Evolutionary conservation across 2,113 vertebrate species (phyloP), one percentile per base, ranked within the genome.

Genomic region (Hemibates koningsi): DNA sequence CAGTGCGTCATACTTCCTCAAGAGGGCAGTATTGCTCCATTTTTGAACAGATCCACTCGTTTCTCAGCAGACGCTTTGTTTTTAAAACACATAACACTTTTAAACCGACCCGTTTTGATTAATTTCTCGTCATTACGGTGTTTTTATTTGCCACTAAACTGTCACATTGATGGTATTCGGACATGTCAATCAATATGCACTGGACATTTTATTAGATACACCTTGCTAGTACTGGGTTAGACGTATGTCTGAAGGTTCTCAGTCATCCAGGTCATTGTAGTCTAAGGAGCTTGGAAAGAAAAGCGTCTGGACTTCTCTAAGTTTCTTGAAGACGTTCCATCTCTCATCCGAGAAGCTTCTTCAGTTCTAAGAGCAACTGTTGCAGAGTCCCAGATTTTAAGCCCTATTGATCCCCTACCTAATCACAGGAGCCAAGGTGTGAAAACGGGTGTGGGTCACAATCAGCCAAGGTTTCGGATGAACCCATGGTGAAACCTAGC

Each of bases 21-120:
- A 91, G 90, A 86, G 78, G 87, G 87, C 90, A 79, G 83, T 50
- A 82, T 86, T 78, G 24, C 53, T 83, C 45, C 7, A 7, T 48
- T 76, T 79, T 2, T 85, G 32, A 84, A 63, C 13, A 36, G 9
- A 43, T 19, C 36, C 17, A 29, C 34, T 16, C 0, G 36, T 36
- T 38, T 66, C 6, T 36, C 61, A 68, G n/a, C 6, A 14, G 34
- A 68, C 2, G 29, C 59, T 1, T 1, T 29, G 27, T 41, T 68
- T 14, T 38, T 41, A 68, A 68, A 14, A 41, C 63, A 21, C 19
- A 68, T 38, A 7, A 38, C 17, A 38, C 61, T 66, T 66, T 66
- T 66, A 66, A 38, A 66, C 3, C 2, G 34, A 36, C 34, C 61
- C 1, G 11, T 6, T 21, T 68, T 7, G 38, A 68, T 12, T 41